Conservation (phyloP, 53 echinoderm and acorn worm genomes). For the Hippasteria phrygiana region DNA sequence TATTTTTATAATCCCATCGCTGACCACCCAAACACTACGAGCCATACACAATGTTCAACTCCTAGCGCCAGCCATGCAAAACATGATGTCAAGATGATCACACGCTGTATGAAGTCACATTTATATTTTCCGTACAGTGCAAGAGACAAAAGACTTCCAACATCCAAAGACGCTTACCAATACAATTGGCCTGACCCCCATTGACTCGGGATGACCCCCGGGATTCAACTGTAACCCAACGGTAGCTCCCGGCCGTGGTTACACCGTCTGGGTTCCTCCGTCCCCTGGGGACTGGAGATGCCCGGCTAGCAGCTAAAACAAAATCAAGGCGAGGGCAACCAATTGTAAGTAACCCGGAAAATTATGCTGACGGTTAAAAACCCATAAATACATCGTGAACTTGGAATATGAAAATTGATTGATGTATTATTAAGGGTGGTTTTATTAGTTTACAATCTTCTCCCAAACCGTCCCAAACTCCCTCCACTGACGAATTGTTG, state of each 20-base stretch:
- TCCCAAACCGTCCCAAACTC: background rate
- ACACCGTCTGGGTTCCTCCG: too few species aligned
- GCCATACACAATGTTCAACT: too few species aligned
- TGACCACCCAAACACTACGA: too few species aligned
- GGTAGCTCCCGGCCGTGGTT: constrained; percentile 14
- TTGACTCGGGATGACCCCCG: background rate
- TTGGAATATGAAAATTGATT: constrained; percentile 39
- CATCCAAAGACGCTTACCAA: background rate
- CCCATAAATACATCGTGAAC: constrained; percentile 43
- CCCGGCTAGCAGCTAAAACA: background rate
- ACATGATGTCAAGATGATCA: too few species aligned
- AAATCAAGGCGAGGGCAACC: constrained; percentile 3
- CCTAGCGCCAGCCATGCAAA: too few species aligned
- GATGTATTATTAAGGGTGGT: constrained; percentile 33
- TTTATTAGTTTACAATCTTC: constrained; percentile 26
- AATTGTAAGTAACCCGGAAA: constrained; percentile 53
- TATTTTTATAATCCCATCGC: too few species aligned
- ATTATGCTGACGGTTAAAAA: constrained; percentile 64
- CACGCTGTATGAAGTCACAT: too few species aligned
- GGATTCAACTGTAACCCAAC: background rate
- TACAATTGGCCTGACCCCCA: constrained; percentile 43
- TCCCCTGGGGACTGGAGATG: background rate
- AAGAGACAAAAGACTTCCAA: too few species aligned
- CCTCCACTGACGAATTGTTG: background rate
- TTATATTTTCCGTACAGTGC: too few species aligned